Evolutionary conservation across 2,888 invertebrate species (phyloP).

Genomic region (Ceraclea dissimilis): DNA sequence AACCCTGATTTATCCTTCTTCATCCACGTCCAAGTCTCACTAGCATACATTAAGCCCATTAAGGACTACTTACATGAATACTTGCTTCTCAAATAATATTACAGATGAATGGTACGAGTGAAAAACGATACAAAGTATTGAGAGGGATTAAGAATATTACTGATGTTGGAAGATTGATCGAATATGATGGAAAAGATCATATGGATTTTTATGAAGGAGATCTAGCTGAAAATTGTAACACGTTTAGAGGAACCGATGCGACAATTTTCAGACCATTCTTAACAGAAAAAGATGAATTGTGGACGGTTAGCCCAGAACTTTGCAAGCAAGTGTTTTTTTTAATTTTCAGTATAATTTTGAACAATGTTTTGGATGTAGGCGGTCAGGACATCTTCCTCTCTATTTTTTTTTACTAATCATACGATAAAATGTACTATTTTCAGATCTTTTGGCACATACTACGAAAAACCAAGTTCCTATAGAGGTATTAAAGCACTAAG

Average conservation of each 20-base stretch:
- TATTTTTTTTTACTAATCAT: no score
- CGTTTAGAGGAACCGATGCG: constrained; percentile 74
- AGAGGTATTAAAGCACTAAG: constrained; percentile 60
- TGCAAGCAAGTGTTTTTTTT: constrained; percentile 59
- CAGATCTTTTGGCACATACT: constrained; percentile 57
- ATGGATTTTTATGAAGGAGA: constrained; percentile 56
- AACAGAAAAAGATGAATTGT: constrained; percentile 54
- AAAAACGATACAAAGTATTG: constrained; percentile 61
- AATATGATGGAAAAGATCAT: constrained; percentile 56
- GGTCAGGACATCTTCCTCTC: no score
- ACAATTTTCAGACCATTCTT: constrained; percentile 79
- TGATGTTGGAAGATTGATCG: constrained; percentile 66
- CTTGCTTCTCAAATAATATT: no score
- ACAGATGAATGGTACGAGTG: constrained; percentile 67
- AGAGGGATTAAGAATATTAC: constrained; percentile 66
- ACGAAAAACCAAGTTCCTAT: constrained; percentile 52
- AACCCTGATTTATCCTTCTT: no score
- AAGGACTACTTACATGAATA: neutral
- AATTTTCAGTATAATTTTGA: no score
- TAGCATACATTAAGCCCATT: neutral
- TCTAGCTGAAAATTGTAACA: constrained; percentile 66
- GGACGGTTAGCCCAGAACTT: constrained; percentile 68
- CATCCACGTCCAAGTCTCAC: no score
- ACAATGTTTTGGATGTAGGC: no score
- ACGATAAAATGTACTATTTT: neutral